Base-by-base conservation (phyloP, 37 sponge, comb jelly and placozoan genomes). In the Haliclona indistincta region DNA sequence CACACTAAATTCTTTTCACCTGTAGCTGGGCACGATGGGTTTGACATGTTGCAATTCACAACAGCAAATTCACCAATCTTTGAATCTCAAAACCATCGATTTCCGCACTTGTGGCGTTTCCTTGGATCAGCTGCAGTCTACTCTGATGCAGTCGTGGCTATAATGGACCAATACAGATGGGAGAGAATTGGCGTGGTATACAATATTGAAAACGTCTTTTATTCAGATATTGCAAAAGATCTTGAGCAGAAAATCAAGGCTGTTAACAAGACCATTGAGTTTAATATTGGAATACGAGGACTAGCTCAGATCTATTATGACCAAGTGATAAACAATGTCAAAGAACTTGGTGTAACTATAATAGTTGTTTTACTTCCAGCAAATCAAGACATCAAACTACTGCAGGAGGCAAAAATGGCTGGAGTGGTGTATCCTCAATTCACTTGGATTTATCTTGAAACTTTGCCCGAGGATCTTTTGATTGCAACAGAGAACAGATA, bases 81-180 rank as follows among this genome's bases (percentile, higher is more conserved):
- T n/a, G 7, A 8, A n/a, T n/a, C 6, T 20, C 6, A 58, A n/a
- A 7, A 7, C 7, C 26, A 58, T n/a, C 7, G 6, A 6, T 58
- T 58, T 58, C 60, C 60, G 7, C 60, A n/a, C n/a, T 20, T 58
- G 23, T 58, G 60, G 60, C 11, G 60, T 20, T n/a, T 58, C 7
- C 28, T 58, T 25, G 28, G 11, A n/a, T 58, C 60, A n/a, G 60
- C 60, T 58, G 25, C 6, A 25, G 60, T 20, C 7, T 58, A 58
- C 28, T 7, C 60, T 58, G 60, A 58, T 20, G n/a, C n/a, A 26
- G n/a, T 58, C 26, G 6, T 58, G n/a, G 13, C 22, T 25, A 25
- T 58, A 58, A 58, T 58, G 60, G n/a, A 20, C 23, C 22, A 25
- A 8, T 58, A 25, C n/a, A 6, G 60, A 11, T 58, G 60, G 60